Evolutionary conservation across 2,113 vertebrate genomes (phyloP), one percentile per base, ranked within the genome.

Genomic region (Centropus bengalensis): DNA sequence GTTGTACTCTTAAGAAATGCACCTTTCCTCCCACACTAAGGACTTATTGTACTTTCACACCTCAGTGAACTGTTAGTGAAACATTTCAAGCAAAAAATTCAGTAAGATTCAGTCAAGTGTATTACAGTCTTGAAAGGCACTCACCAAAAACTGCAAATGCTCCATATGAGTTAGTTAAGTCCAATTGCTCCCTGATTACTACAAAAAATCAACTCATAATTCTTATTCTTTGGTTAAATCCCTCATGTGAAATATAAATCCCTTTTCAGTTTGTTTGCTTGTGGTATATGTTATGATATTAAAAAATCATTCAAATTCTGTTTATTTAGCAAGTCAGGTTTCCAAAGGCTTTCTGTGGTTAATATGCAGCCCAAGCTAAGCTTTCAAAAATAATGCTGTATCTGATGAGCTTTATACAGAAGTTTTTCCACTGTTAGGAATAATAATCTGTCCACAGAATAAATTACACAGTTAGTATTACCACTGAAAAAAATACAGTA

Each of bases 21-120:
- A 93, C 42, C 85, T 93, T 89, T 85, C 67, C 62, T 97, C 75
- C 55, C 28, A 73, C 9, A 0, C 38, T 63, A 85, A 77, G 71
- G 51, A 89, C 45, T 89, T 76, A 79, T 4, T 94, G 82, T 89
- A 77, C 55, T 88, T 94, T 95, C 79, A 87, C 55, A 92, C 73
- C 55, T 93, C 87, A 86, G 67, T 74, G 78, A 59, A 73, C 68
- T 80, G 75, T 91, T 91, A 82, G 84, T 74, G 86, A 93, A 94
- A 80, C 28, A 93, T 82, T 95, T 94, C 81, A 95, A 86, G 63
- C 33, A 73, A 59, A 95, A 96, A 94, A 91, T 95, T 54, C 55
- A 42, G 74, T 20, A 87, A 73, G 45, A 86, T 44, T 70, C 75
- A 91, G 45, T 71, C 87, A 86, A 88, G 51, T 22, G 32, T 76